Evolutionary conservation across 2,797 vertebrate genomes (phyloP).

Genomic region (Oceanodroma leucorhoa): DNA sequence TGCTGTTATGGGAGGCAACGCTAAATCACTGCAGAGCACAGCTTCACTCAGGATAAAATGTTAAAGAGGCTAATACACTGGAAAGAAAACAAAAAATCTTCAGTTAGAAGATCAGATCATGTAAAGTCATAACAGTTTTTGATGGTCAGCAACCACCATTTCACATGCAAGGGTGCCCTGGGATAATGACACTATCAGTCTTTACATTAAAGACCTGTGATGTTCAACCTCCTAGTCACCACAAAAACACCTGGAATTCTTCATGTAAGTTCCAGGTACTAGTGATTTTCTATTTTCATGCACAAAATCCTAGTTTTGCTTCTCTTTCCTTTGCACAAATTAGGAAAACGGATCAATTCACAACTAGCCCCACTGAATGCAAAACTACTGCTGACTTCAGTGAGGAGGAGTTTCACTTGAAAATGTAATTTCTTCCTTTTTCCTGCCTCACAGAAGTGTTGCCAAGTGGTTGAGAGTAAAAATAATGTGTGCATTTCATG

Average conservation of each 20-base stretch:
- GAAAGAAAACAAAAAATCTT: neutral
- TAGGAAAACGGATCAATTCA: neutral
- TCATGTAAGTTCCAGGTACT: neutral
- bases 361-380: neutral
- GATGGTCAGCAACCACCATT: neutral
- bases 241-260: neutral
- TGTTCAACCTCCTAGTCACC: neutral
- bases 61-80: neutral
- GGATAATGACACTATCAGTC: neutral
- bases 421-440: neutral
- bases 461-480: neutral
- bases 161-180: neutral
- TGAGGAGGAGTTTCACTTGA: neutral
- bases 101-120: neutral
- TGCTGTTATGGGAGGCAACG: accelerated
- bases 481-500: neutral
- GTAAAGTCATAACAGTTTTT: neutral
- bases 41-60: neutral
- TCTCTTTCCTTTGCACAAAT: neutral
- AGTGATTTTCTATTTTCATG: neutral
- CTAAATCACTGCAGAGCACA: neutral
- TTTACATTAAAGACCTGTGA: neutral
- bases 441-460: neutral
- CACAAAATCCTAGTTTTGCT: neutral
- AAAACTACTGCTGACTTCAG: neutral